These are phyloP conservation scores for Azemiops feae DNA, from an alignment of 2,113 vertebrate species.

Conservation along the genomic window DNA sequence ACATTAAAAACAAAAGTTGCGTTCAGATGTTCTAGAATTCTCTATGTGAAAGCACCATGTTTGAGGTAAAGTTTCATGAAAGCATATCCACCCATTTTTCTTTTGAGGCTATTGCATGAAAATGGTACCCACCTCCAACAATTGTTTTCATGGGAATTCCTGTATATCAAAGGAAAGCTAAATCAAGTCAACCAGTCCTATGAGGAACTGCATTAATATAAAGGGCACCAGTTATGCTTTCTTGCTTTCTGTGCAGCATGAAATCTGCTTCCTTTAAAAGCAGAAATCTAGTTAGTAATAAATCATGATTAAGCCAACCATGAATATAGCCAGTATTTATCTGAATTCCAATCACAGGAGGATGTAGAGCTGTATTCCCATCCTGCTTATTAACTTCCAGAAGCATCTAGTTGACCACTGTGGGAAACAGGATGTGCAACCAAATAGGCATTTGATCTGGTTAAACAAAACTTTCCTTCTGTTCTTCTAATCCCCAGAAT, in stretches of 20 bases:
- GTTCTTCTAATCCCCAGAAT: background rate
- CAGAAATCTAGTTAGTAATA: background rate
- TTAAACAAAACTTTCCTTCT: background rate
- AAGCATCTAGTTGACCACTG: background rate
- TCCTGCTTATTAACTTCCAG: background rate
- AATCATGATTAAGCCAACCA: background rate
- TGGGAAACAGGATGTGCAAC: background rate
- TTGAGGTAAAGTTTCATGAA: background rate
- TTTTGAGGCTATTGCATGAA: background rate
- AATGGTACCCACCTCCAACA: background rate
- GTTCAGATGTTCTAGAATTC: background rate
- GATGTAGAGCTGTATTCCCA: too few species aligned
- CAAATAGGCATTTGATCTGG: background rate
- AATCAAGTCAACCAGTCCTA: background rate
- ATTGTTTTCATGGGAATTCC: background rate
- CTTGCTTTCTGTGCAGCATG: background rate
- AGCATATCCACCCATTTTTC: background rate
- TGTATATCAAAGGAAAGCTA: background rate
- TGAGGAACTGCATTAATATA: background rate
- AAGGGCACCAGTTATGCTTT: background rate
- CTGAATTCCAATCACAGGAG: background rate
- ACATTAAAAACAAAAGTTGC: background rate
- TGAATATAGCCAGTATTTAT: background rate
- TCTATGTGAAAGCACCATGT: background rate
- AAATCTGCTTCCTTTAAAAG: background rate